These are phyloP conservation scores for Nomada goodeniana DNA, from an alignment of 2,888 invertebrate genomes.

Conservation along the genomic window DNA sequence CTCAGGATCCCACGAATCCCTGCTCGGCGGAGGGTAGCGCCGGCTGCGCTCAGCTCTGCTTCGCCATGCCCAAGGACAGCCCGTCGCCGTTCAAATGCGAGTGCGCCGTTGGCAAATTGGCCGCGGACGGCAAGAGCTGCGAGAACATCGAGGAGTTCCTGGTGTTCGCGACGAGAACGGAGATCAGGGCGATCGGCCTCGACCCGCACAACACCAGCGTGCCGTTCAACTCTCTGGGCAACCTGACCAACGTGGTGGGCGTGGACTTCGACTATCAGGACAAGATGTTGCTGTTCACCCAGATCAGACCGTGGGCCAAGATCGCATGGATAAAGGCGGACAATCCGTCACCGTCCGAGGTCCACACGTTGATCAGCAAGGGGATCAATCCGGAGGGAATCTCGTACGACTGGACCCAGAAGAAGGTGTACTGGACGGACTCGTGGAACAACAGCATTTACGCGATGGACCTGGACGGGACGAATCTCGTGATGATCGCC, in stretches of 20 bases:
- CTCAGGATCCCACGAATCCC: conserved; percentile 92
- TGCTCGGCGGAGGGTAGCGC: conserved; percentile 89
- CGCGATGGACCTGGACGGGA: conserved; percentile 96
- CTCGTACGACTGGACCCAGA: conserved; percentile 98
- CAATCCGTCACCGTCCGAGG: conserved; percentile 87
- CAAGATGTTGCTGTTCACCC: conserved; percentile 95
- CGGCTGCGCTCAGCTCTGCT: conserved; percentile 97
- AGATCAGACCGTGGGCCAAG: conserved; percentile 95
- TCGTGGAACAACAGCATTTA: conserved; percentile 97
- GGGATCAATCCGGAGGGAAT: conserved; percentile 97
- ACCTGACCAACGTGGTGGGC: conserved; percentile 96
- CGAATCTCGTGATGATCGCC: conserved; percentile 95
- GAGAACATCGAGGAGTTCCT: conserved; percentile 94
- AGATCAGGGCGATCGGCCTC: conserved; percentile 95
- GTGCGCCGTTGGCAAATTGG: conserved; percentile 95
- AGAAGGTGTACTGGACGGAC: conserved; percentile 99
- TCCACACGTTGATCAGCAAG: conserved; percentile 89
- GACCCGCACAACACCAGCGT: conserved; percentile 92
- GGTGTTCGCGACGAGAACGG: conserved; percentile 97
- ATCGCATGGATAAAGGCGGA: conserved; percentile 93
- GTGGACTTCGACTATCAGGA: conserved; percentile 97
- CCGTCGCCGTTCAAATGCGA: conserved; percentile 90
- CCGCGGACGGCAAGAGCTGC: conserved; percentile 89
- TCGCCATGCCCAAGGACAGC: conserved; percentile 92
- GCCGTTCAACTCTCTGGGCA: conserved; percentile 94